phyloP scores from a whole-genome alignment of 92 coral and sea anemone species.

The Palythoa grandiflora region DNA sequence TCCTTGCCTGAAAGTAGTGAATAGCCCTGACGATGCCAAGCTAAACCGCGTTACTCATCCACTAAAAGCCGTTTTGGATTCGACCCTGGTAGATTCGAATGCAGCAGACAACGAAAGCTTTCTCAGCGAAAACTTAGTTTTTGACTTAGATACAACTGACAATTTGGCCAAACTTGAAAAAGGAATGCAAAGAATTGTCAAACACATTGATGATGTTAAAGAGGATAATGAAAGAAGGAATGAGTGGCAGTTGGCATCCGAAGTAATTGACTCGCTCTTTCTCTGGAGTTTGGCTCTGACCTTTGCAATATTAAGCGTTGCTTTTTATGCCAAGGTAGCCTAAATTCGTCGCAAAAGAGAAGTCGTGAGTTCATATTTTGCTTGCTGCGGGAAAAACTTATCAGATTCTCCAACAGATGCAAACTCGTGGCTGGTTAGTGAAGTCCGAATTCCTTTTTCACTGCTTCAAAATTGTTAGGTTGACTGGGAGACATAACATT shows the following conservation, averaged over 20 bases:
- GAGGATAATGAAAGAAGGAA: constrained; percentile 60
- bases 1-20: neutral
- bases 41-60: neutral
- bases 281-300: constrained; percentile 78
- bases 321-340: constrained; percentile 80
- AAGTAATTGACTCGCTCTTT: constrained; percentile 85
- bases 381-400: too few species aligned
- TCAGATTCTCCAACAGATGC: too few species aligned
- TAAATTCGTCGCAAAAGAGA: neutral
- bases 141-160: constrained; percentile 48
- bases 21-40: neutral
- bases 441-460: too few species aligned
- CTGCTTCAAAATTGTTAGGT: too few species aligned
- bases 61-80: constrained; percentile 4
- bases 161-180: constrained; percentile 67
- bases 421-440: too few species aligned
- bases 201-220: constrained; percentile 67
- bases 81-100: constrained; percentile 18
- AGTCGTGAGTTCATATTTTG: too few species aligned
- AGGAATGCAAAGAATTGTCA: constrained; percentile 70
- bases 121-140: constrained; percentile 50
- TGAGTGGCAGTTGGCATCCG: constrained; percentile 97
- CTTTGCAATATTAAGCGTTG: constrained; percentile 65
- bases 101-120: neutral
- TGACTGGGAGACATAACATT: too few species aligned